A percentile compares a stretch with the other conserved stretches of the same genome.
Evolutionary conservation across 1,140 invertebrate species (phyloP).

Genomic region (Tribolium castaneum): DNA sequence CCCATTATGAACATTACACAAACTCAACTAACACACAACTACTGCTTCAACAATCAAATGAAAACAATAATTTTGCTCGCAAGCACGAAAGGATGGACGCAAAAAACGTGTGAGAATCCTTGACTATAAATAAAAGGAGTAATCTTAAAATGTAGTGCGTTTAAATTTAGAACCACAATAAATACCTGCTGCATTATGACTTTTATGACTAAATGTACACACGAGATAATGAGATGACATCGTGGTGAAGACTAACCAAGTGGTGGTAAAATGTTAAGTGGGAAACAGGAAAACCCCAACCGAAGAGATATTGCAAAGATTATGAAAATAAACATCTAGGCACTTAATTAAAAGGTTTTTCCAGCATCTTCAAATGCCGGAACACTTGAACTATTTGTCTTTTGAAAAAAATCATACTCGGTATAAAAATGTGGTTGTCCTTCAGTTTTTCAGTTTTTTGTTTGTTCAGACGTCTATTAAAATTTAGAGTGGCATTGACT

Average conservation of each 20-base stretch:
- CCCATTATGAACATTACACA: background rate
- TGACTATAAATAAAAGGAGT: background rate
- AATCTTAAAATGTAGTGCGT: background rate
- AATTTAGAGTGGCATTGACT: too few relatives aligned
- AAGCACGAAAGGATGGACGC: background rate
- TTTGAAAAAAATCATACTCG: too few relatives aligned
- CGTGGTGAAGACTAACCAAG: background rate
- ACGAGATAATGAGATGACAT: background rate
- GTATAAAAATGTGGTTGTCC: too few relatives aligned
- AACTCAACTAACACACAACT: background rate
- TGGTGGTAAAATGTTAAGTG: too few relatives aligned
- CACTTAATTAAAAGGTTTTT: background rate
- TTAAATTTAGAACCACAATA: background rate
- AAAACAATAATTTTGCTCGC: background rate
- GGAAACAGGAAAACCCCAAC: too few relatives aligned
- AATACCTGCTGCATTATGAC: background rate
- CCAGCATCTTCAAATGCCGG: background rate
- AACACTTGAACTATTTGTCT: too few relatives aligned
- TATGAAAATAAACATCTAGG: background rate
- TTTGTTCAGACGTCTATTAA: too few relatives aligned
- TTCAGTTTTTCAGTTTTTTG: too few relatives aligned
- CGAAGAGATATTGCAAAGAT: too few relatives aligned
- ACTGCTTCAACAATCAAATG: background rate
- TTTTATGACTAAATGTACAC: slow-evolving; percentile 5
- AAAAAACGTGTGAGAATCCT: background rate